Evolutionary conservation across 2,113 vertebrate genomes (phyloP).

Genomic region (Laterallus jamaicensis): DNA sequence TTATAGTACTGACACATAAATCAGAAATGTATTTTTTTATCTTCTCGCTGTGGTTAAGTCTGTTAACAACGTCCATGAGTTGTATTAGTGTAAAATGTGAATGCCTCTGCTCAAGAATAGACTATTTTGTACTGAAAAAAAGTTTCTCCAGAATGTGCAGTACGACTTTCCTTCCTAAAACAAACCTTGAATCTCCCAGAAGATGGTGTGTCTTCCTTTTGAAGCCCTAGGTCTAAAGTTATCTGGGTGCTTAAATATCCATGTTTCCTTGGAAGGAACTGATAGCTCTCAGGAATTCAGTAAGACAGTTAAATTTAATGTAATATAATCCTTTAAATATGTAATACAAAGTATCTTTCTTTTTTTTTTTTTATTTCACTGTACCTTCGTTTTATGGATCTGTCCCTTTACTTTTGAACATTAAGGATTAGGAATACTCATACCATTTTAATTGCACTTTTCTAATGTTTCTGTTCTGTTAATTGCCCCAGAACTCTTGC

Average conservation of each 20-base stretch:
- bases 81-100: not conserved
- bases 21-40: not conserved
- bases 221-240: not conserved
- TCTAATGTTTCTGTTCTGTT: not conserved
- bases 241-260: not conserved
- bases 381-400: not conserved
- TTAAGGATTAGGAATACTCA: not conserved
- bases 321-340: not conserved
- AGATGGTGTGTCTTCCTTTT: not conserved
- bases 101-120: not conserved
- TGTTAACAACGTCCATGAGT: not conserved
- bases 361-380: not conserved
- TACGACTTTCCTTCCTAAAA: not conserved
- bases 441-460: not conserved
- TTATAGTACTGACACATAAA: not conserved
- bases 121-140: not conserved
- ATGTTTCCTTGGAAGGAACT: not conserved
- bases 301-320: not conserved
- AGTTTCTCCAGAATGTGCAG: not conserved
- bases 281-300: not conserved
- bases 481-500: not conserved
- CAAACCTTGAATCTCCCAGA: not conserved
- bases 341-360: not conserved
- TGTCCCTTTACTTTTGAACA: not conserved
- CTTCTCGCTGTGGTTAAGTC: not conserved